Percentiles rank a stretch among this genome's conserved stretches.
These are phyloP conservation scores for Netelia virgata DNA, from an alignment of 2,888 invertebrate genomes.

Conservation along the genomic window DNA sequence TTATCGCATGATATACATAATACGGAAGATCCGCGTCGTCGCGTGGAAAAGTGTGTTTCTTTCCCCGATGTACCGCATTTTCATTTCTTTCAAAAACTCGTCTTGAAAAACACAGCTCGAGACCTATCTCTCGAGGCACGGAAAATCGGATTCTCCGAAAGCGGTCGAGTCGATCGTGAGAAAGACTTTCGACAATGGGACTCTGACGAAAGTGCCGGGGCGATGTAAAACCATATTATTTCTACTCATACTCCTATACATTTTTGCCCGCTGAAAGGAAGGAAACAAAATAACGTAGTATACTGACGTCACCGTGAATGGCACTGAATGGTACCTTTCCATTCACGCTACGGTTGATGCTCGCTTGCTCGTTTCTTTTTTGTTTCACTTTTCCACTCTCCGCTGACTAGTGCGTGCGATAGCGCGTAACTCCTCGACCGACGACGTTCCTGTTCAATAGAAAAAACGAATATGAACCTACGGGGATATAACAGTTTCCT, in stretches of 20 bases:
- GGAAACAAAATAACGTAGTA: conserved; percentile 35
- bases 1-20: too few relatives aligned
- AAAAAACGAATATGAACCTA: neutral
- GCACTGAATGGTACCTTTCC: conserved; percentile 69
- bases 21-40: too few relatives aligned
- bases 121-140: neutral
- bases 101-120: too few relatives aligned
- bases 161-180: neutral
- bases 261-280: conserved; percentile 8
- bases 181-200: neutral
- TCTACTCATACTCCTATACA: conserved; percentile 30
- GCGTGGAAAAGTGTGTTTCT: too few relatives aligned
- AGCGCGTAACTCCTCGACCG: neutral
- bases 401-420: neutral
- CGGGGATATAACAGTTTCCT: conserved; percentile 5
- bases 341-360: conserved; percentile 58
- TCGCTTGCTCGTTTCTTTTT: conserved; percentile 23
- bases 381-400: neutral
- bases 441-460: neutral
- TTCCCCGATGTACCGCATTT: too few relatives aligned
- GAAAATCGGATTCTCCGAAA: neutral
- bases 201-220: neutral
- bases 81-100: too few relatives aligned
- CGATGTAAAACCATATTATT: conserved; percentile 42
- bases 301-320: conserved; percentile 67